Conservation (phyloP, 2,888 invertebrate genomes). For the Napeogenes sylphis region DNA sequence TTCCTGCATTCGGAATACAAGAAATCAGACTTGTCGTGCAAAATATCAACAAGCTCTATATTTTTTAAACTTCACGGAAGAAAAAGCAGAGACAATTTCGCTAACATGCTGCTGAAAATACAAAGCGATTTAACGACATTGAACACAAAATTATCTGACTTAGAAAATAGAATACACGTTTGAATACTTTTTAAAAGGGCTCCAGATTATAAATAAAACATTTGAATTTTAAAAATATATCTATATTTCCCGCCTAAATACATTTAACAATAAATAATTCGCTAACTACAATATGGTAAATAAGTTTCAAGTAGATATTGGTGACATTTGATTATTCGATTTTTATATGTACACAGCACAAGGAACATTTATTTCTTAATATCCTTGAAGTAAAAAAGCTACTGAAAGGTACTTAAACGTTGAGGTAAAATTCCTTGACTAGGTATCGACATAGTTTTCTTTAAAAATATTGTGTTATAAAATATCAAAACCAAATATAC, state of each 20-base stretch:
- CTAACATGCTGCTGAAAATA: constrained; percentile 59
- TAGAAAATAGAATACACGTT: constrained; percentile 54
- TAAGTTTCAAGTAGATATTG: not conserved
- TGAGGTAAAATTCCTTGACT: constrained; percentile 2
- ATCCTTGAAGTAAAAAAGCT: not conserved
- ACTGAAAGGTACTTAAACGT: not conserved
- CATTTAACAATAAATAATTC: constrained; percentile 3
- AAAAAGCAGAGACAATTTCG: constrained; percentile 60
- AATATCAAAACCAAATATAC: not conserved
- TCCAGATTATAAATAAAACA: not conserved
- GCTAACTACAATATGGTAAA: not conserved
- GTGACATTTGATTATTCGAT: not conserved
- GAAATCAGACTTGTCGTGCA: constrained; percentile 52
- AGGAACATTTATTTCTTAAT: not conserved
- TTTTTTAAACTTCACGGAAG: constrained; percentile 52
- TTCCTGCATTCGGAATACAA: constrained; percentile 40
- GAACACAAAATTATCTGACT: constrained; percentile 54
- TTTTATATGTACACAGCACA: not conserved
- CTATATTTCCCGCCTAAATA: not conserved
- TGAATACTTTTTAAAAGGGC: constrained; percentile 9
- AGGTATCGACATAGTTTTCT: not conserved
- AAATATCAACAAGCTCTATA: constrained; percentile 52
- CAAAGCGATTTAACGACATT: constrained; percentile 59
- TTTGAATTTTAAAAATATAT: not conserved
- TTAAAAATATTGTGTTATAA: not conserved